phyloP scores from a whole-genome alignment of 2,113 vertebrate genomes.

The Empidonax traillii region DNA sequence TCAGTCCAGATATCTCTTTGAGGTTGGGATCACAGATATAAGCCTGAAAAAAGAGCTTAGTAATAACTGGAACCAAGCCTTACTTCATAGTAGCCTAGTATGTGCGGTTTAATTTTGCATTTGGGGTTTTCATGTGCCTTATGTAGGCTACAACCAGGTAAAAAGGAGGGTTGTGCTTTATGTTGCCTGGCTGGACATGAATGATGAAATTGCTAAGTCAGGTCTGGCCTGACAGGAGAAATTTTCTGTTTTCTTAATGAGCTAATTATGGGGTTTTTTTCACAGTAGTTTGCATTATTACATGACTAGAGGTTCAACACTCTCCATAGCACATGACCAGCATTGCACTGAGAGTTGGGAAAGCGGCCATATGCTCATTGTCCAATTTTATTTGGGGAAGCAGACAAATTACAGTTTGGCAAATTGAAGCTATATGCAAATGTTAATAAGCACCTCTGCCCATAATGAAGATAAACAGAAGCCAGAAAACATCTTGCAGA shows the following conservation, averaged over 20 bases:
- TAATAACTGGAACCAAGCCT: not conserved
- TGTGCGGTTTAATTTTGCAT: not conserved
- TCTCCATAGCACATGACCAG: not conserved
- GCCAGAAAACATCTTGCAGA: not conserved
- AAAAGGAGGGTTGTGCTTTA: not conserved
- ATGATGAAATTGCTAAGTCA: conserved; percentile 1
- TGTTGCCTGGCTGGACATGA: not conserved
- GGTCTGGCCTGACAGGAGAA: not conserved
- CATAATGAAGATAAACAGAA: not conserved
- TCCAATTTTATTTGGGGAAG: not conserved
- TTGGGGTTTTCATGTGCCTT: not conserved
- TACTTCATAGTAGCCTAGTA: not conserved
- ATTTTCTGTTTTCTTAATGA: conserved; percentile 37
- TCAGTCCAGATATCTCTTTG: not conserved
- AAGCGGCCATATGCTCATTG: not conserved
- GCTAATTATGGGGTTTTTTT: not conserved
- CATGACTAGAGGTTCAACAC: not conserved
- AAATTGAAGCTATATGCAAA: not conserved
- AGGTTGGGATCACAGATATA: not conserved
- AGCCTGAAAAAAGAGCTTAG: not conserved
- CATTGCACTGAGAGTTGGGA: not conserved
- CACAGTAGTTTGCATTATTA: conserved; percentile 1
- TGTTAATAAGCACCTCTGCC: not conserved
- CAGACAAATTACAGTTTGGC: not conserved
- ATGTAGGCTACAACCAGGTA: not conserved